Evolutionary conservation across 2,888 invertebrate genomes (phyloP).

Genomic region (Microctonus brassicae): DNA sequence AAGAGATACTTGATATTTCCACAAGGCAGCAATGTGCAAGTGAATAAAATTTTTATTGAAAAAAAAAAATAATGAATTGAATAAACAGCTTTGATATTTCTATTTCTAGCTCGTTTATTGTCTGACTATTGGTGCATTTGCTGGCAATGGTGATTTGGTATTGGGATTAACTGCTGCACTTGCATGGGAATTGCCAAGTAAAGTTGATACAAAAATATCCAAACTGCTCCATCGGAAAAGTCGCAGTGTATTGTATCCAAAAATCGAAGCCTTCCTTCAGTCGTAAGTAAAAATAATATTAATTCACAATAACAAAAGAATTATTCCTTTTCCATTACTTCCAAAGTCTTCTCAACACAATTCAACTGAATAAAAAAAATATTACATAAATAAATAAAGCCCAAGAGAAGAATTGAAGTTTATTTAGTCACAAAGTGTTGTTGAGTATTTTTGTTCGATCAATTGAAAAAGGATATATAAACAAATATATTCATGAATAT

Average conservation of each 20-base stretch:
- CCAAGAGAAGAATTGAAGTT: not conserved
- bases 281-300: slow-evolving; percentile 72
- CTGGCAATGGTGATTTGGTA: slow-evolving; percentile 74
- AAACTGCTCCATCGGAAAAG: slow-evolving; percentile 73
- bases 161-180: slow-evolving; percentile 82
- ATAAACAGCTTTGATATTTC: not conserved
- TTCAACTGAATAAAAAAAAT: too few species aligned
- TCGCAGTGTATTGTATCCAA: slow-evolving; percentile 74
- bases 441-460: slow-evolving; percentile 11
- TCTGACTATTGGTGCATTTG: slow-evolving; percentile 73
- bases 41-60: slow-evolving; percentile 66
- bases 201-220: slow-evolving; percentile 58
- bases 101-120: slow-evolving; percentile 73
- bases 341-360: too few species aligned
- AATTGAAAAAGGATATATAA: not conserved
- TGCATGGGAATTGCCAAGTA: slow-evolving; percentile 80
- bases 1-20: slow-evolving; percentile 75
- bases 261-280: slow-evolving; percentile 75
- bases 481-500: slow-evolving; percentile 22
- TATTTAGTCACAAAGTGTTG: slow-evolving; percentile 9
- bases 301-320: not conserved
- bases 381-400: not conserved
- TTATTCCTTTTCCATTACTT: too few species aligned
- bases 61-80: not conserved
- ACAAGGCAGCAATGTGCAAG: slow-evolving; percentile 76